Evolutionary conservation across 2,888 invertebrate genomes (phyloP), one percentile per base, ranked within the genome.

Genomic region (Apomyelois bistriatella): DNA sequence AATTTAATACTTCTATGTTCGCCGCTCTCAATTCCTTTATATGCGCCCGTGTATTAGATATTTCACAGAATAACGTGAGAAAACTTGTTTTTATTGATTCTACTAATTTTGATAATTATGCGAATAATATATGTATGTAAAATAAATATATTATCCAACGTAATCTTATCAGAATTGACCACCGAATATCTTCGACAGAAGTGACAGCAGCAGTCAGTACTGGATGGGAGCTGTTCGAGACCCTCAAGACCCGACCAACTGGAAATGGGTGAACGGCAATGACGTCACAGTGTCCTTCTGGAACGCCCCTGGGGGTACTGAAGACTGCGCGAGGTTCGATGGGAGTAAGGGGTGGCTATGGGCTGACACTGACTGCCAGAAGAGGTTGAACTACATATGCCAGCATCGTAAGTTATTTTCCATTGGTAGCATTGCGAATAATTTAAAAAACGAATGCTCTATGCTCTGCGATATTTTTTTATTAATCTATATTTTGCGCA

Each of bases 191-290:
- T 53, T 70, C 70, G 57, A 41, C 85, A 93, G 95, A 73, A 97
- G 95, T 72, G 97, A 98, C 84, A 95, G 95, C 16, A 96, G 95
- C 73, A 97, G 97, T 55, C 97, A 97, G 66, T 98, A 98, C 79
- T 98, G 98, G 98, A 95, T 98, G 95, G 98, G 97, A 0, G 97
- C 97, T 0, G 93, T 96, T 6, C 91, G 97, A n/a, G 97, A 97
- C 76, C 93, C 94, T 3, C 92, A 93, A 61, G 94, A 96, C 73
- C 88, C 93, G 5, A 92, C 92, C 55, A 94, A 94, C 67, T 98
- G 98, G 98, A 95, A 96, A 73, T 98, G 97, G 97, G 92, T 97
- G 46, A 95, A 93, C 68, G 97, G 97, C 0, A 95, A 95, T 54
- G 96, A 97, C 77, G 94, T 98, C 40, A 94, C 95, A 0, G 95